These are phyloP conservation scores for Nyctibius bracteatus DNA, from an alignment of 2,113 vertebrate genomes.

Conservation along the genomic window DNA sequence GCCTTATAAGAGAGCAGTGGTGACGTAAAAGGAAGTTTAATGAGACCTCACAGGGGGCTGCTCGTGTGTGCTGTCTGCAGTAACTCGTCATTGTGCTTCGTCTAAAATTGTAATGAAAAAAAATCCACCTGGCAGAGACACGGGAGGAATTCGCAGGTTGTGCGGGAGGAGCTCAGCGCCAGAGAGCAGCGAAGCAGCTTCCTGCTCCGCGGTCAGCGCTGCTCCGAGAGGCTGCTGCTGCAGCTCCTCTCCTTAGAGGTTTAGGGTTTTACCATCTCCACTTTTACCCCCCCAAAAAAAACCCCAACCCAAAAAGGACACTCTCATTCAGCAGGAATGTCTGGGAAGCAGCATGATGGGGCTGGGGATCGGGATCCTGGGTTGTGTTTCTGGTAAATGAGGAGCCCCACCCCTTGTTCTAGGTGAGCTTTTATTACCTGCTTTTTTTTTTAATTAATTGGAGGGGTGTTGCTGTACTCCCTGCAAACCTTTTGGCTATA, in stretches of 20 bases:
- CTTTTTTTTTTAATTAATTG: too few species aligned
- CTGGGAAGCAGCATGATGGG: neutral
- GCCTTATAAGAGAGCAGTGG: neutral
- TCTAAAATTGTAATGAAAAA: neutral
- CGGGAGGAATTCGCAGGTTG: neutral
- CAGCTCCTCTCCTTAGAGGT: neutral
- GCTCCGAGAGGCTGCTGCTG: neutral
- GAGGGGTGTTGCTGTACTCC: neutral
- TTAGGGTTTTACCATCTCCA: neutral
- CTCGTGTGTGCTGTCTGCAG: neutral
- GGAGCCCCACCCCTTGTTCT: neutral
- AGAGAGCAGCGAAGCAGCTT: too few species aligned
- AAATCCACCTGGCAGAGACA: fast-evolving
- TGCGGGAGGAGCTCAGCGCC: neutral
- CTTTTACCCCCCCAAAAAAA: neutral
- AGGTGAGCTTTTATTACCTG: neutral
- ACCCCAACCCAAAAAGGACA: neutral
- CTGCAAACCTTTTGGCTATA: too few species aligned
- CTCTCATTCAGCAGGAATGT: neutral
- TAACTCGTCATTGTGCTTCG: neutral
- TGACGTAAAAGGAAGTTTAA: neutral
- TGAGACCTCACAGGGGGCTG: neutral
- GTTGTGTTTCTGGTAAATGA: neutral
- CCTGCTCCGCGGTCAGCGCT: neutral
- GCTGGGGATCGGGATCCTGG: neutral